Conservation (phyloP, 2,113 vertebrate genomes). For the Leucosticte australis region DNA sequence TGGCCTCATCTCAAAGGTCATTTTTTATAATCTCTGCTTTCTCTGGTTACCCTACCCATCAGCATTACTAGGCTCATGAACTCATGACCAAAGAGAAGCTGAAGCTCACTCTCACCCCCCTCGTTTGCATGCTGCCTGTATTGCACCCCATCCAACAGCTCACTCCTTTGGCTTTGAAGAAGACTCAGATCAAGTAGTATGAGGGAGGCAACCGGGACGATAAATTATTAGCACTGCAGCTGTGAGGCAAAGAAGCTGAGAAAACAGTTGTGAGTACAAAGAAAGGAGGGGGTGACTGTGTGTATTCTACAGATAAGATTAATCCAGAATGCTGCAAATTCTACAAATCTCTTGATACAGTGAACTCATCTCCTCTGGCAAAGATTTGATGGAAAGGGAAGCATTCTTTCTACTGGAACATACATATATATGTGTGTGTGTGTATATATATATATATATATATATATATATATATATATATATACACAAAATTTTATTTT, state of each 20-base stretch:
- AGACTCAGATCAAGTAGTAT: not conserved
- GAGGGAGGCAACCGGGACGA: not conserved
- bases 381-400: constrained; percentile 13
- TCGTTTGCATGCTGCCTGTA: not conserved
- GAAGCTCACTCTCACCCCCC: not conserved
- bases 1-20: not conserved
- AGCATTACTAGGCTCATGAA: constrained; percentile 31
- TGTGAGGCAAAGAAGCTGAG: constrained; percentile 28
- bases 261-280: constrained; percentile 45
- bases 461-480: not conserved
- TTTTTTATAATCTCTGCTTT: not conserved
- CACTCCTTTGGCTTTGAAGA: constrained; percentile 40
- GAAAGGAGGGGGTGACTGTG: constrained; percentile 16
- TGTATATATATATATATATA: not conserved
- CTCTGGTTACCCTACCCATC: not conserved
- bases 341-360: constrained; percentile 23
- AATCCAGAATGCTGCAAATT: constrained; percentile 44
- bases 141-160: not conserved
- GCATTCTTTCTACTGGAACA: not conserved
- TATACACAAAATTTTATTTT: not conserved
- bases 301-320: constrained; percentile 26
- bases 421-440: rapidly evolving
- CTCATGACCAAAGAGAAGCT: not conserved
- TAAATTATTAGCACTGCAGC: constrained; percentile 35
- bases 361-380: constrained; percentile 12